Evolutionary conservation across 2,797 vertebrate species (phyloP), one percentile per base, ranked within the genome.

Genomic region (Urosaurus nigricauda): DNA sequence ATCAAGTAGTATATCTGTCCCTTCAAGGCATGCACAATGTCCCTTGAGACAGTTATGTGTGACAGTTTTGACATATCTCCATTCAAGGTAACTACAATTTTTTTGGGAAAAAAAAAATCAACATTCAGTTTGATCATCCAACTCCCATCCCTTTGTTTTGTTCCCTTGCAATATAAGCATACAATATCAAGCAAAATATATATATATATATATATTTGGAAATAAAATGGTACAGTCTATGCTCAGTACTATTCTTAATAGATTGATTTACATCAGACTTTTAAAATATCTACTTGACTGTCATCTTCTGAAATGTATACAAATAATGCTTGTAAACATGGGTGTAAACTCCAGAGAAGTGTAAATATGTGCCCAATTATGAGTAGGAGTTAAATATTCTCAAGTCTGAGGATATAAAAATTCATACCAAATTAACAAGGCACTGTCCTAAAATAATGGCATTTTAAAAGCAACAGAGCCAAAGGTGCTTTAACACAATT

Each of bases 1-100:
- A 94, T 93, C 91, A 97, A 94, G 74, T 89, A 91, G 93, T 85
- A 96, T 94, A 94, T 89, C 93, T 88, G 94, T 89, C 93, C 89
- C 90, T 91, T 92, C 91, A 95, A 96, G 95, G 91, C 93, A 87
- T 92, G 91, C 93, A 94, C 90, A 92, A 93, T 71, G 74, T 87
- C 78, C 79, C 93, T 74, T 86, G 79, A 88, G 63, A 91, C n/a
- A n/a, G n/a, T n/a, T n/a, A 83, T 93, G 4, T 26, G n/a, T 93
- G 75, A 94, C 88, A 93, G 90, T 89, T 91, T 77, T 82, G 90
- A 94, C 95, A 94, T 95, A 95, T 96, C 26, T 47, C 5, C 13
- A 1, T 56, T 65, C 74, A 71, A 89, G 37, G 86, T 89, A 85
- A 88, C 96, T 93, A 92, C 83, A 95, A 58, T 65, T 14, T 32